Base-by-base conservation (phyloP, 2,113 vertebrate genomes). In the Aphelocoma coerulescens region DNA sequence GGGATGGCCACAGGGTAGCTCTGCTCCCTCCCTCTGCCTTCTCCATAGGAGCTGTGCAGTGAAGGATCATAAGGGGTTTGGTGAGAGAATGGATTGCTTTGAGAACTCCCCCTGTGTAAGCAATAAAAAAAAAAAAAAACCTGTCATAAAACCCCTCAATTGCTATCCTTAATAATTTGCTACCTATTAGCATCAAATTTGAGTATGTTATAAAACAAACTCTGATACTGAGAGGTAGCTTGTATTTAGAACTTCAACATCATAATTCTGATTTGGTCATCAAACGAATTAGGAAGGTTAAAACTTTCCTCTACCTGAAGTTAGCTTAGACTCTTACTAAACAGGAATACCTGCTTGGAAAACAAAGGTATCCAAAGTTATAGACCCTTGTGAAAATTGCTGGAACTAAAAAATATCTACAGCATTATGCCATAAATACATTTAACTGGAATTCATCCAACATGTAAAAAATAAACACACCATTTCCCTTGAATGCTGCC, bases 1-100 rank as follows among this genome's bases (percentile, higher is more conserved):
- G 97, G 97, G 59, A 97, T 93, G 72, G 24, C 68, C 71, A 74
- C 49, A 19, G 92, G 63, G n/a, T 91, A 54, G 55, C 62, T 35
- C 52, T 85, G 71, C 75, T 46, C 21, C 90, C 89, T 93, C n/a
- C 18, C 43, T 15, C 26, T 21, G 46, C 11, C 39, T 0, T 83
- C 93, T 24, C 44, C 24, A 3, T 44, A 33, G 77, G 43, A 69
- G 24, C 20, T 13, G 1, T 14, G 54, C 35, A 46, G 46, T 9
- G 67, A 62, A 28, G 65, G 18, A 33, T 74, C 61, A 23, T 39
- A 68, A 33, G 85, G 67, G 48, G 15, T 44, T 54, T 48, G 92
- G 43, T 20, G 86, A 71, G 93, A 95, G 3, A 89, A 85, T 0
- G 57, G 20, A 28, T 39, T 91, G 33, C 77, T 55, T 49, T 91